These are phyloP conservation scores for Oligia strigilis DNA, from an alignment of 2,888 invertebrate genomes.

Conservation along the genomic window DNA sequence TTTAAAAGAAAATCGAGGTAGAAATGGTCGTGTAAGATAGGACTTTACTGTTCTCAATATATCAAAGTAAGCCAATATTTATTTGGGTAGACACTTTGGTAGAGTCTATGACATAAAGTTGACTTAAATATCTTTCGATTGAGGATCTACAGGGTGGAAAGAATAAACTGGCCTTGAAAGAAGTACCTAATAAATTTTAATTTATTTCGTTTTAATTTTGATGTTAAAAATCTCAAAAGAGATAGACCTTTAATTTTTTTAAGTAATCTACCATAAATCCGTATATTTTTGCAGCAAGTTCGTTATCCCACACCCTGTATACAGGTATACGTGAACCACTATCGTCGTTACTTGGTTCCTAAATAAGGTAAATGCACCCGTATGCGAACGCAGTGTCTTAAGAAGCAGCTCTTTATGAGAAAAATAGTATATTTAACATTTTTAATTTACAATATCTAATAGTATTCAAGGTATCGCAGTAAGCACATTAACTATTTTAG, in stretches of 20 bases:
- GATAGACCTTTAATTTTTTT: background rate
- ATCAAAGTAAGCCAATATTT: slow-evolving; percentile 40
- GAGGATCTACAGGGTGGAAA: slow-evolving; percentile 1
- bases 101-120: slow-evolving; percentile 30
- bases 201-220: too few species aligned
- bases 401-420: slow-evolving; percentile 19
- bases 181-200: background rate
- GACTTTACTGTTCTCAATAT: slow-evolving; percentile 28
- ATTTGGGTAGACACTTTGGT: slow-evolving; percentile 24
- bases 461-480: slow-evolving; percentile 70
- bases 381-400: slow-evolving; percentile 26
- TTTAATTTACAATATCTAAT: slow-evolving; percentile 61
- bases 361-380: slow-evolving; percentile 44
- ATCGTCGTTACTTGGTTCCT: slow-evolving; percentile 20
- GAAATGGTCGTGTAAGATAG: slow-evolving; percentile 26
- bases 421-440: slow-evolving; percentile 36
- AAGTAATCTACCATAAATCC: background rate
- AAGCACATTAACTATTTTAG: slow-evolving; percentile 88
- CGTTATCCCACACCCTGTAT: background rate
- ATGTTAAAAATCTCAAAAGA: background rate
- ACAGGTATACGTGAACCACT: background rate
- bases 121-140: slow-evolving; percentile 24
- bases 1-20: slow-evolving; percentile 29
- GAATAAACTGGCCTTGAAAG: background rate
- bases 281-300: too few species aligned